Conservation (phyloP, 2,113 vertebrate species). For the Passer domesticus region DNA sequence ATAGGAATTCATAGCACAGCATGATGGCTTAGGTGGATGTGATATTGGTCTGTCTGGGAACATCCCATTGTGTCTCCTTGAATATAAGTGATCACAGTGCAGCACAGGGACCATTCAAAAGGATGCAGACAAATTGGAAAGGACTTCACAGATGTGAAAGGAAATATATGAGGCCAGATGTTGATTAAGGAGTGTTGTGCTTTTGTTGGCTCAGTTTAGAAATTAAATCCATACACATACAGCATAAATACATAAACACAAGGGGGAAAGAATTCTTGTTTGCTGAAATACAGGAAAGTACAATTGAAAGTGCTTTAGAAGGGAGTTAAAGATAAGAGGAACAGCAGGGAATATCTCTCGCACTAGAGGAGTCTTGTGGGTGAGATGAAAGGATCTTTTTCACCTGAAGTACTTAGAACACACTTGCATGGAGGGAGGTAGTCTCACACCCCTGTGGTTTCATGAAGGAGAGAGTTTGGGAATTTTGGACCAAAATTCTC, state of each 20-base stretch:
- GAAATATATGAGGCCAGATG: constrained; percentile 4
- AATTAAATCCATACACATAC: constrained; percentile 18
- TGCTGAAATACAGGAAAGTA: constrained; percentile 5
- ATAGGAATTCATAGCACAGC: neutral
- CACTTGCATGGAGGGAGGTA: neutral
- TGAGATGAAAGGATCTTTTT: neutral
- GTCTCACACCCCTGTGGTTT: neutral
- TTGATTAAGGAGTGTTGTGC: constrained; percentile 28
- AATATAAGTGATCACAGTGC: neutral
- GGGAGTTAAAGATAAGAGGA: neutral
- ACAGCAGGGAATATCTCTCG: neutral
- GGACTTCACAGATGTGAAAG: constrained; percentile 28
- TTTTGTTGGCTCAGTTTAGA: constrained; percentile 1
- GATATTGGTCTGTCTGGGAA: neutral
- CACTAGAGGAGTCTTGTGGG: neutral
- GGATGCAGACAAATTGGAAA: constrained; percentile 8
- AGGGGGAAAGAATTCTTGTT: neutral
- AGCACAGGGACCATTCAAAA: neutral
- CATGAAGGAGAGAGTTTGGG: neutral
- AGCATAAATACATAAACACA: neutral
- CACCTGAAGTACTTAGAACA: neutral
- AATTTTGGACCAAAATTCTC: neutral
- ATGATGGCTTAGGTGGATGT: neutral
- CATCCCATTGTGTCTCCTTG: neutral
- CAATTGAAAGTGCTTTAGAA: neutral